Conservation (phyloP, 2,888 invertebrate species). For the Drosophila borborema region DNA sequence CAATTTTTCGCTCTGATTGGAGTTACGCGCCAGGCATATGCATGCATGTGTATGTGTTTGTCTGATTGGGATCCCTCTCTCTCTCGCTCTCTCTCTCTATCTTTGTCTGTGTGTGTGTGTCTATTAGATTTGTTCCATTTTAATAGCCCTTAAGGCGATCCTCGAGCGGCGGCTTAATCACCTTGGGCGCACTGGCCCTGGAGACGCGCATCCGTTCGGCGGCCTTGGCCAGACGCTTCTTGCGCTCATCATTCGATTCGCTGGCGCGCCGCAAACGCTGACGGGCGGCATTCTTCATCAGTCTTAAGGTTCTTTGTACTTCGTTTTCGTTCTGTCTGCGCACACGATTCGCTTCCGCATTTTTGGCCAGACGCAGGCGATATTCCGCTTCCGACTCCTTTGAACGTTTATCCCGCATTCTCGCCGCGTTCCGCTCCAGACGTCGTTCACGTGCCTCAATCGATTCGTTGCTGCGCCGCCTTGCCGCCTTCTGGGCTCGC, state of each 20-base stretch:
- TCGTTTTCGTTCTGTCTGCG: slow-evolving; percentile 85
- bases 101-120: neutral
- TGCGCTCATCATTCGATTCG: slow-evolving; percentile 84
- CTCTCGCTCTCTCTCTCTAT: neutral
- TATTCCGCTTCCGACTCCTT: slow-evolving; percentile 84
- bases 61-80: neutral
- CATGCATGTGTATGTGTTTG: neutral
- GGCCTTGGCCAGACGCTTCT: slow-evolving; percentile 83
- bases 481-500: slow-evolving; percentile 80
- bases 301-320: slow-evolving; percentile 85
- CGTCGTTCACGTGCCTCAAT: slow-evolving; percentile 84
- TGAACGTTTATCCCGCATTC: slow-evolving; percentile 85
- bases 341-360: slow-evolving; percentile 85
- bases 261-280: slow-evolving; percentile 84
- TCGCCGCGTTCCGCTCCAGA: slow-evolving; percentile 84
- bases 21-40: slow-evolving; percentile 9
- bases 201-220: slow-evolving; percentile 84
- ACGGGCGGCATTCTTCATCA: slow-evolving; percentile 85
- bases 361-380: slow-evolving; percentile 83
- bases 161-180: slow-evolving; percentile 84
- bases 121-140: neutral
- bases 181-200: slow-evolving; percentile 84
- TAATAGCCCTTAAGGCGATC: slow-evolving; percentile 85
- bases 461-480: slow-evolving; percentile 85
- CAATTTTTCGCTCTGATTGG: slow-evolving; percentile 17